phyloP scores from a whole-genome alignment of 1,140 invertebrate species.

The Brachionus angularis region DNA sequence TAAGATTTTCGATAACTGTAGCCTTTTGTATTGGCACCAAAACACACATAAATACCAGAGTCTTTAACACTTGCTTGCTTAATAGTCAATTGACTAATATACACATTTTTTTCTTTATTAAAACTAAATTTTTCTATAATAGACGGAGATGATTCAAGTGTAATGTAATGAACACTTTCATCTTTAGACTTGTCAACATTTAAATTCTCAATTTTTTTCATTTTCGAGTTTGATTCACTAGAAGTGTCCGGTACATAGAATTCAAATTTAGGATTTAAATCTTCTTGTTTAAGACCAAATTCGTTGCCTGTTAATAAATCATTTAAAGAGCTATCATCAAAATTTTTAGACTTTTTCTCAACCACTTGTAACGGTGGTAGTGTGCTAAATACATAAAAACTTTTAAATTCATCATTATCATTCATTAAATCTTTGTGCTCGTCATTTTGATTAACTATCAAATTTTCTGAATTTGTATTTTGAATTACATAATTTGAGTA shows the following conservation, averaged over 20 bases:
- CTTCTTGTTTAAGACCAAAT: background rate
- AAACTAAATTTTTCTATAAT: conserved; percentile 10
- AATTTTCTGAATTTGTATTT: conserved; percentile 4
- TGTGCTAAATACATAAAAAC: background rate
- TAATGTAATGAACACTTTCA: conserved; percentile 40
- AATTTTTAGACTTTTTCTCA: conserved; percentile 1
- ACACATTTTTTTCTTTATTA: background rate
- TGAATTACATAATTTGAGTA: conserved; percentile 40
- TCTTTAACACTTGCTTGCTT: conserved; percentile 31
- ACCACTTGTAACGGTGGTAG: background rate
- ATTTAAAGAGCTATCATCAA: conserved; percentile 11
- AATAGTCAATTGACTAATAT: conserved; percentile 17
- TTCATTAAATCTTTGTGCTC: conserved; percentile 5
- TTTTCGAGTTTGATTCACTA: no score
- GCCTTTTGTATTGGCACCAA: conserved; percentile 26
- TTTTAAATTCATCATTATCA: conserved; percentile 1
- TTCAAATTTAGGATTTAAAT: conserved; percentile 24
- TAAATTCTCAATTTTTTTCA: conserved; percentile 13
- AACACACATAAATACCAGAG: conserved; percentile 41
- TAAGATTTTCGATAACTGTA: conserved; percentile 27
- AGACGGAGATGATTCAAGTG: conserved; percentile 4
- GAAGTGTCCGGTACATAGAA: background rate
- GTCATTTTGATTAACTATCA: no score
- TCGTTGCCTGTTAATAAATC: conserved; percentile 22
- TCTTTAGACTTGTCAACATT: no score